Evolutionary conservation across 2,113 vertebrate species (phyloP), one percentile per base, ranked within the genome.

Genomic region (Rutilus rutilus): DNA sequence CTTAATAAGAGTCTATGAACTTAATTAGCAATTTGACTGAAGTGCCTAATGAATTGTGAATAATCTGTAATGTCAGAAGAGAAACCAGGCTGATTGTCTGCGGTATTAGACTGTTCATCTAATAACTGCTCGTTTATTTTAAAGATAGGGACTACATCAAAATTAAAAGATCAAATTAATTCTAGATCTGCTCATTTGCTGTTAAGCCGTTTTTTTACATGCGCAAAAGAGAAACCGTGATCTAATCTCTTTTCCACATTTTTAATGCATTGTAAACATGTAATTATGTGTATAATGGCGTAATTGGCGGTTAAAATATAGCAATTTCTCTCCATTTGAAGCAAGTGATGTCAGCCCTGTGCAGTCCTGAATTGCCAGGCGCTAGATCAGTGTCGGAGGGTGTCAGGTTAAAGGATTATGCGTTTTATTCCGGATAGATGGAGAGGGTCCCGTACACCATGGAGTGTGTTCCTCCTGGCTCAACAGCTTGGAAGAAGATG

Each of bases 381-480:
- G 30, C 86, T 78, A 69, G 91, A 75, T 89, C 57, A 27, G 89
- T 89, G 91, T 90, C 79, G 85, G 69, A 89, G 87, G 4, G 36
- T 74, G 79, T 59, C 36, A 64, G 42, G 62, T 79, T 64, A 71
- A 60, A 60, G 57, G 65, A 85, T 65, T 84, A 45, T 60, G 69
- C 90, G 86, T 92, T 91, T 87, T 87, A 6, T 71, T 54, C 80
- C 89, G 86, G 62, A 82, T 91, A 99, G 98, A 97, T 75, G 98
- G 97, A 86, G 94, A 93, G 87, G 98, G 98, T 30, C 96, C 98
- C 0, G 88, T 98, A 67, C 98, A 99, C 91, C 98, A 99, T 0
- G 98, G 98, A 6, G 98, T 99, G 86, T 99, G 98, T 89, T 99
- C 98, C 12, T 99, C 98, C 7, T 99, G 98, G 98, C 96, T 99